phyloP scores from a whole-genome alignment of 2,888 invertebrate species.

The Leucozona laternaria region DNA sequence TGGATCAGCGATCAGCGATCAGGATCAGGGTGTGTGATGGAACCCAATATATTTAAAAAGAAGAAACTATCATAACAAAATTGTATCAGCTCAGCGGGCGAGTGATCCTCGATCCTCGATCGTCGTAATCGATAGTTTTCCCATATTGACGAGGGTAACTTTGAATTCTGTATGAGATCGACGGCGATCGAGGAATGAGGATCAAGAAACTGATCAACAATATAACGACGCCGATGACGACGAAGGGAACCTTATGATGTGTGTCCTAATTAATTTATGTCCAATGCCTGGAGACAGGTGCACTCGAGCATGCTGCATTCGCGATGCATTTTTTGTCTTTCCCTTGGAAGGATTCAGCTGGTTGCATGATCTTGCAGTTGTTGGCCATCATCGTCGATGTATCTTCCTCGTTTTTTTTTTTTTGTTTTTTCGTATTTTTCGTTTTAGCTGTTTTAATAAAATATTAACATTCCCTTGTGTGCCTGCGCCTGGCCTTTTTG shows the following conservation, averaged over 20 bases:
- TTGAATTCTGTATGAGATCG: neutral
- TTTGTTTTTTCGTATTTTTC: neutral
- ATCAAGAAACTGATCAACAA: constrained; percentile 45
- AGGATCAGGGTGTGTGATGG: constrained; percentile 11
- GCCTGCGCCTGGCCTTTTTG: constrained; percentile 55
- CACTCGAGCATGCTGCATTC: constrained; percentile 67
- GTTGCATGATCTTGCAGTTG: constrained; percentile 54
- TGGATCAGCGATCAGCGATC: constrained; percentile 38
- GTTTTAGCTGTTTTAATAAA: constrained; percentile 60
- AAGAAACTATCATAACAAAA: constrained; percentile 70
- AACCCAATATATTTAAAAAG: constrained; percentile 2
- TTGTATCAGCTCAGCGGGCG: constrained; percentile 72
- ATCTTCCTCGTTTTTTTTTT: neutral
- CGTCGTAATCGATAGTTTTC: constrained; percentile 68
- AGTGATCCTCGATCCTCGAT: constrained; percentile 61
- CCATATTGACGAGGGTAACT: constrained; percentile 64
- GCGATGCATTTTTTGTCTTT: constrained; percentile 64
- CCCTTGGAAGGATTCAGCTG: constrained; percentile 57
- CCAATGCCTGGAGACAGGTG: constrained; percentile 72
- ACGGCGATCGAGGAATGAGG: constrained; percentile 42
- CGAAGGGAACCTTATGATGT: constrained; percentile 71
- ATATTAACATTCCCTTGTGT: constrained; percentile 71
- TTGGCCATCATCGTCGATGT: constrained; percentile 22
- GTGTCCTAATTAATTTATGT: constrained; percentile 76
- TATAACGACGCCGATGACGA: constrained; percentile 12